These are phyloP conservation scores for Oryzias javanicus DNA, from an alignment of 2,113 vertebrate genomes.

Conservation along the genomic window DNA sequence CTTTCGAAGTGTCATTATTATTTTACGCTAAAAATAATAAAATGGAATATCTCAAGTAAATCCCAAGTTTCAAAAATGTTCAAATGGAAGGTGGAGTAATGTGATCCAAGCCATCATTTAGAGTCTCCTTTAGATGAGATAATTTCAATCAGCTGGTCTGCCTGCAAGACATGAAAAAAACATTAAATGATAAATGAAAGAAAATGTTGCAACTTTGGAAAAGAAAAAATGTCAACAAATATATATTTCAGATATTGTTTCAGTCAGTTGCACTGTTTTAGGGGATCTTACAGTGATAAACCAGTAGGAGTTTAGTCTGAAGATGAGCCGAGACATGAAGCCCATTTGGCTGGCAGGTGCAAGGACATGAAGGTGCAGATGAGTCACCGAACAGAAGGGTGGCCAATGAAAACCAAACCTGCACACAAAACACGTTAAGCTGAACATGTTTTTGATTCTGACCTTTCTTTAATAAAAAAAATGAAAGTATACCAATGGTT, in stretches of 20 bases:
- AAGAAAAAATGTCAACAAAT: too few species aligned
- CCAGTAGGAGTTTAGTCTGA: conserved; percentile 91
- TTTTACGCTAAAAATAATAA: too few species aligned
- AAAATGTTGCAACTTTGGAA: too few species aligned
- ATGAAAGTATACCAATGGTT: too few species aligned
- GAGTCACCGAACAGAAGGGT: conserved; percentile 90
- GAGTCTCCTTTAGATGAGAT: conserved; percentile 70
- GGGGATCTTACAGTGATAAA: conserved; percentile 87
- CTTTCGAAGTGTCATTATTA: too few species aligned
- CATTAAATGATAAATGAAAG: neutral
- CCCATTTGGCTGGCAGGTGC: conserved; percentile 89
- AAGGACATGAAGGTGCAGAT: conserved; percentile 93
- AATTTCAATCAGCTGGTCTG: conserved; percentile 73
- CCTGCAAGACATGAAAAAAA: conserved; percentile 57
- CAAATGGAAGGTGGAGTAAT: neutral
- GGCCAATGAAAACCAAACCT: conserved; percentile 98
- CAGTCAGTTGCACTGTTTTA: neutral
- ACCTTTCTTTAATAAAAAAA: too few species aligned
- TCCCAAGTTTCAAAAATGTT: neutral
- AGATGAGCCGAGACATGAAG: conserved; percentile 86
- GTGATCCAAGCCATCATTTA: conserved; percentile 35
- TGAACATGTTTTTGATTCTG: too few species aligned
- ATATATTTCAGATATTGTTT: too few species aligned
- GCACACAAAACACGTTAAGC: conserved; percentile 29
- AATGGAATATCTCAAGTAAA: too few species aligned